Evolutionary conservation across 1,140 invertebrate species (phyloP), one percentile per base, ranked within the genome.

Genomic region (Drosophila serrata): DNA sequence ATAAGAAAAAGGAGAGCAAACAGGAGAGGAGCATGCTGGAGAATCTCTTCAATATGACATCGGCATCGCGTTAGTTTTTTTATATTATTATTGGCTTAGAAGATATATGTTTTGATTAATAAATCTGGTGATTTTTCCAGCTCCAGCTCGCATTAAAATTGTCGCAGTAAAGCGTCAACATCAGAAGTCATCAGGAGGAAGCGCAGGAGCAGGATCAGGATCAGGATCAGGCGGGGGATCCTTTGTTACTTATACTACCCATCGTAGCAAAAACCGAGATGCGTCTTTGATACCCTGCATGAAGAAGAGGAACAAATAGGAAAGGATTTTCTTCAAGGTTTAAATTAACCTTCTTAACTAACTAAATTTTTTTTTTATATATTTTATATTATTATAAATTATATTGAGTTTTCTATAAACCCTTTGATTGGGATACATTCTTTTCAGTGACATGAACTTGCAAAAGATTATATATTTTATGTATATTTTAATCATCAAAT

Each of bases 11-110:
- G 33, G 51, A 37, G 13, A n/a, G 13, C 3, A 22, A 5, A 19
- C 51, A 55, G 8, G 13, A 49, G 46, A 49, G 51, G 33, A 24
- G 13, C 19, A 55, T 13, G 8, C 19, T 55, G 51, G 51, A 55
- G 51, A 55, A 37, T 12, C 31, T 55, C 8, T 55, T 55, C 3
- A 55, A 55, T 6, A 37, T 55, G 51, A 11, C 51, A 8, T 19
- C 19, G 13, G 5, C 19, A 22, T 6, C 13, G 8, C 31, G 49
- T 53, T 13, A 22, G 31, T 11, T 2, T 31, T 17, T 49, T 4
- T 1, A 7, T 17, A 11, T 8, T 4, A 7, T 9, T 27, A 1
- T 11, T 12, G 12, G 1, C 15, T 1, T 4, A 19, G 13, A 4
- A 24, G 1, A 15, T 2, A 13, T 0, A 4, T 15, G 1, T 1